Evolutionary conservation across 2,113 vertebrate genomes (phyloP).

Genomic region (Archocentrus centrarchus): DNA sequence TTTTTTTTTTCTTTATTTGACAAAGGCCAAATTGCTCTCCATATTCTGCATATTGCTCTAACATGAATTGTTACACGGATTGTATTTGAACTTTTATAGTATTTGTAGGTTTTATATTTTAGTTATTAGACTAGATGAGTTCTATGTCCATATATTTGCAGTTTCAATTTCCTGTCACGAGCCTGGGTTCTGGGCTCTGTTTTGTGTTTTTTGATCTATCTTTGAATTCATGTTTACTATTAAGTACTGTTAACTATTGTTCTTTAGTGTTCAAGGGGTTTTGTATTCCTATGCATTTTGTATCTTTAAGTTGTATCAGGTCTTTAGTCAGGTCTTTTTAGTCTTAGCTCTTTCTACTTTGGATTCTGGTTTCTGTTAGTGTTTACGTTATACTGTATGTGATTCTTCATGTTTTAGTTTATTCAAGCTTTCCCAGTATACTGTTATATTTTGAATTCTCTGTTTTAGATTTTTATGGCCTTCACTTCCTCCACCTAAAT

Average conservation of each 20-base stretch:
- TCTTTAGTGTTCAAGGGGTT: neutral
- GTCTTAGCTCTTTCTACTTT: too few species aligned
- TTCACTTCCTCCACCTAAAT: too few species aligned
- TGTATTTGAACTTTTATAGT: neutral
- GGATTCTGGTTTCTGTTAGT: too few species aligned
- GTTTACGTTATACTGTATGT: too few species aligned
- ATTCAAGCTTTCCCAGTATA: too few species aligned
- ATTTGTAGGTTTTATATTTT: neutral
- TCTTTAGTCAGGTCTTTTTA: too few species aligned
- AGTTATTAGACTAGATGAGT: neutral
- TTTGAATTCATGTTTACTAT: neutral
- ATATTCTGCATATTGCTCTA: slow-evolving; percentile 1
- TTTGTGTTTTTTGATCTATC: neutral
- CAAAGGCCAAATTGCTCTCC: slow-evolving; percentile 28
- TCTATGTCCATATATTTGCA: neutral
- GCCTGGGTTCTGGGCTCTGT: neutral
- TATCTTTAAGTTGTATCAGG: too few species aligned
- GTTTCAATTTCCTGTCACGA: neutral
- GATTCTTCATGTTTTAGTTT: too few species aligned
- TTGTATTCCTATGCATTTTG: too few species aligned
- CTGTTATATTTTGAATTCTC: too few species aligned
- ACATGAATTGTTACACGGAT: slow-evolving; percentile 4
- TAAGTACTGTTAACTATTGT: neutral
- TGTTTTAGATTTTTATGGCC: too few species aligned
- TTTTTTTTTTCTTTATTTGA: slow-evolving; percentile 26